A percentile compares a stretch with the other conserved stretches of the same genome.
These are phyloP conservation scores for Podarcis siculus DNA, from an alignment of 2,797 vertebrate genomes.

Conservation along the genomic window DNA sequence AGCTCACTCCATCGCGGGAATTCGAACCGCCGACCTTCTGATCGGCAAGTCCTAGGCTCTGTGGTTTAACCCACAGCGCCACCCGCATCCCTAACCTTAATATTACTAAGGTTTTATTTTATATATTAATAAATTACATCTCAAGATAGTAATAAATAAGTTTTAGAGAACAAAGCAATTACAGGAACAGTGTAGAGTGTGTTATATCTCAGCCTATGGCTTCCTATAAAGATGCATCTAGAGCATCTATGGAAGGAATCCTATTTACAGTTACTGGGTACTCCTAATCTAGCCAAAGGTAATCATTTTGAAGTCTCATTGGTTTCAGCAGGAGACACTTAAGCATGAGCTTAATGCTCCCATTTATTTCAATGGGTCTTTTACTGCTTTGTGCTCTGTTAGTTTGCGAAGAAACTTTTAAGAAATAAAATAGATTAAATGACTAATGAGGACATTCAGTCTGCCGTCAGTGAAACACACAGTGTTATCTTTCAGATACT, in stretches of 20 bases:
- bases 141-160: neutral
- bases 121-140: neutral
- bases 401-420: neutral
- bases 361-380: neutral
- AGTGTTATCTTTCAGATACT: neutral
- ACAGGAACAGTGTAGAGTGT: neutral
- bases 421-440: neutral
- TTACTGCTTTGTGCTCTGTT: neutral
- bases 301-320: neutral
- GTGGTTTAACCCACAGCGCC: no score
- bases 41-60: no score
- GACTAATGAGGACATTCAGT: neutral
- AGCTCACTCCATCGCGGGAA: no score
- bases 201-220: neutral
- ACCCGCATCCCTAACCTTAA: neutral
- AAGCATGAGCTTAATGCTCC: neutral
- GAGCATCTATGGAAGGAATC: neutral
- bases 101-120: neutral
- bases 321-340: neutral
- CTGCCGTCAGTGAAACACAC: neutral
- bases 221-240: neutral
- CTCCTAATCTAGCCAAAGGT: neutral
- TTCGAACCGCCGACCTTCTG: no score
- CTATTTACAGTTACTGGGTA: neutral
- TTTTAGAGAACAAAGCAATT: neutral